Evolutionary conservation across 1,140 invertebrate genomes (phyloP).

Genomic region (Apolygus lucorum): DNA sequence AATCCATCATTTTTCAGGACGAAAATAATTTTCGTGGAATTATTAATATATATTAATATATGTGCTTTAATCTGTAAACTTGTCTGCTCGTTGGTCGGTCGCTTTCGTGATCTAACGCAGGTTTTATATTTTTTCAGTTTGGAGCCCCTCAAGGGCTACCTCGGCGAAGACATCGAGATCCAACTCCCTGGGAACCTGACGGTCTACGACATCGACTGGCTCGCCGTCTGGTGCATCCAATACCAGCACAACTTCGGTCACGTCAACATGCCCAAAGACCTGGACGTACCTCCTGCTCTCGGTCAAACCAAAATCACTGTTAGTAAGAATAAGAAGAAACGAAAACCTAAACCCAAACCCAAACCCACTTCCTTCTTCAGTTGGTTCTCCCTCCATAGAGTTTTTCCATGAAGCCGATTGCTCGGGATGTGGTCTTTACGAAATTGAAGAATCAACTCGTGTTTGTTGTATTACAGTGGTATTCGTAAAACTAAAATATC

Average conservation of each 20-base stretch:
- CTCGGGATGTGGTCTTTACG: too few species aligned
- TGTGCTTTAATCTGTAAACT: too few species aligned
- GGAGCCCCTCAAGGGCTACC: conserved; percentile 67
- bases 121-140: conserved; percentile 55
- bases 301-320: conserved; percentile 83
- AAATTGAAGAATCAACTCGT: too few species aligned
- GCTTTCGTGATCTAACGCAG: too few species aligned
- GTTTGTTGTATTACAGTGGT: too few species aligned
- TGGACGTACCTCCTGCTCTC: conserved; percentile 80
- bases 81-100: too few species aligned
- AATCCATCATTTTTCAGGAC: too few species aligned
- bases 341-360: too few species aligned
- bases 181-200: conserved; percentile 75
- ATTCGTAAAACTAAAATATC: too few species aligned
- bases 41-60: neutral
- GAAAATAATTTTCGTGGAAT: too few species aligned
- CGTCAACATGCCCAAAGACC: conserved; percentile 74
- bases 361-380: conserved; percentile 18
- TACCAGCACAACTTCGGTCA: conserved; percentile 85
- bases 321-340: conserved; percentile 41
- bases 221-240: conserved; percentile 80
- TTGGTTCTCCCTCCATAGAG: neutral
- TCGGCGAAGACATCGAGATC: conserved; percentile 83
- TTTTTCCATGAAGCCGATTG: too few species aligned
- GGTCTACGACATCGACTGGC: conserved; percentile 84